Evolutionary conservation across 2,113 vertebrate genomes (phyloP), one percentile per base, ranked within the genome.

Genomic region (Clupea harengus): DNA sequence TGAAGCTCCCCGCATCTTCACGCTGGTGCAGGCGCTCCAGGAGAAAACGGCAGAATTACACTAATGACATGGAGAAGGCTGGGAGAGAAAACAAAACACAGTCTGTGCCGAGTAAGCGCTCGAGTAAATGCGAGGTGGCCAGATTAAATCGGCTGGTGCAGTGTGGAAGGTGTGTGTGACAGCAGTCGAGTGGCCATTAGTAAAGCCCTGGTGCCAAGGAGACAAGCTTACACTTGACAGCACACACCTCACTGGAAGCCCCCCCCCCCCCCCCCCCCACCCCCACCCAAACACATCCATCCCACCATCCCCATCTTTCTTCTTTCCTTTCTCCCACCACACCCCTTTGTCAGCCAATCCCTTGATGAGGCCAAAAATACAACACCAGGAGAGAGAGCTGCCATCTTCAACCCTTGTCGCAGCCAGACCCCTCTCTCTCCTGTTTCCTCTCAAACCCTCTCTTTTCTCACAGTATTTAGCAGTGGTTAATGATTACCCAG

Each of bases 101-200:
- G 22, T 82, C 67, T 84, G 84, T 78, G 86, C 83, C n/a, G 17
- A 81, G 47, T n/a, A 82, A 72, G 32, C 25, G 3, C 10, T 32
- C 39, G 13, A 78, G 28, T 44, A 78, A 78, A 78, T 15, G 10
- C 1, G 72, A 78, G 28, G 72, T 78, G 64, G n/a, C 64, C 64
- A 13, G n/a, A 28, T 67, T 67, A 9, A 25, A 28, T 67, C 60
- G 45, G 3, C 75, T 17, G 39, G 28, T 47, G 25, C 83, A 45
- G 60, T 82, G 10, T 28, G 45, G 72, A 39, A 15, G 28, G 72
- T 78, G 72, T 15, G 28, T 78, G 72, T 78, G 72, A 13, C 28
- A 39, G 72, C 13, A 17, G 72, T 39, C 11, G 72, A 78, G 28
- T 78, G 28, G 72, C 9, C 72, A 78, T 78, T 78, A 78, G 54